Base-by-base conservation (phyloP, 2,888 invertebrate genomes). In the Hypolimnas misippus region DNA sequence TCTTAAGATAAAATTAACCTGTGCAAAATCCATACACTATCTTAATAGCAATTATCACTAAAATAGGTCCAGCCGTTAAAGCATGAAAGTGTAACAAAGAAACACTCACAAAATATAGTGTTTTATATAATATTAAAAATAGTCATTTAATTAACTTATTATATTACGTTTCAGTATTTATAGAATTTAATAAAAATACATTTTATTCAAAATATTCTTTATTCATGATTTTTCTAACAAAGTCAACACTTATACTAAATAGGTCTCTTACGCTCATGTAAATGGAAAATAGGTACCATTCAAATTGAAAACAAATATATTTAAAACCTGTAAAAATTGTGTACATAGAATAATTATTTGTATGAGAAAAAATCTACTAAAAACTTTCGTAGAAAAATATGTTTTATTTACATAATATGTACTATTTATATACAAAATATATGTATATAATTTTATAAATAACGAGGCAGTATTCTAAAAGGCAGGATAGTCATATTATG, bases 221-320 rank as follows among this genome's bases (percentile, higher is more conserved):
- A n/a, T n/a, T n/a, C n/a, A n/a, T n/a, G n/a, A n/a, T n/a, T n/a
- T n/a, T n/a, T n/a, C n/a, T n/a, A n/a, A n/a, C n/a, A n/a, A n/a
- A 54, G 49, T 52, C 33, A 66, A 68, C 64, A 56, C 64, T 68
- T 66, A 68, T n/a, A 50, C 66, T 68, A 64, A 55, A 35, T 29
- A 49, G 33, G 40, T 46, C 14, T 61, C 50, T 12, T 35, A 21
- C 61, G 12, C 53, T 49, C 42, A 51, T 21, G n/a, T 21, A 42
- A 35, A 35, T 42, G 42, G 10, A 14, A 10, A 44, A 10, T 40
- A 40, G 14, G 40, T 40, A 44, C 19, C 44, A 19, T 44, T 19
- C 44, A 44, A 44, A 19, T 44, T 25, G 25, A 3, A 25, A 3
- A 25, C 5, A 25, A 25, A 19, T 17, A 44, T 19, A 12, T 44